Base-by-base conservation (phyloP, 1,140 invertebrate species). In the Metopolophium dirhodum region DNA sequence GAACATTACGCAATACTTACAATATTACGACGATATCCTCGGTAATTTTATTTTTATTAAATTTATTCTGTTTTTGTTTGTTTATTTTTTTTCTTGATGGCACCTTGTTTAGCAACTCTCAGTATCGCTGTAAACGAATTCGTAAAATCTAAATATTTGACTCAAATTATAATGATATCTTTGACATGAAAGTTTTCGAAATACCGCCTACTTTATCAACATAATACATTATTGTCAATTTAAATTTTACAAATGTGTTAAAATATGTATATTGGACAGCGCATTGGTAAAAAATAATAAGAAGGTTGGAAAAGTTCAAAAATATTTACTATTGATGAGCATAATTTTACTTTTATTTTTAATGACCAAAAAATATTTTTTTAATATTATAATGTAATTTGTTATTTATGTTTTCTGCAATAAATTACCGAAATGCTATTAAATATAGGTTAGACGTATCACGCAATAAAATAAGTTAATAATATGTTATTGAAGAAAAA, bases 391-490 rank as follows among this genome's bases (percentile, higher is more conserved):
- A 89, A 57, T 49, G 88, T 8, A 89, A 57, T 57, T 89, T 57
- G 7, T 57, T 57, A 57, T 89, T 89, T 54, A 37, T 41, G 51
- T 89, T 89, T 41, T 1, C 22, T 26, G 35, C 35, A 26, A 89
- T 57, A 57, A 89, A 89, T 57, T 57, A 89, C 35, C 54, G 35
- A 14, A 54, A 57, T 37, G 8, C 23, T 37, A 37, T 89, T 57
- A 37, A 89, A 37, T 57, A 6, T 89, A 57, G 23, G 3, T 35
- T 88, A 41, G 1, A 89, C 6, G 35, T 89, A 89, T 30, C 23
- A 89, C 49, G 51, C 35, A 57, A 89, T 89, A 89, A 57, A 89
- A 89, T 57, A 89, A 41, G 22, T 57, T 57, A 57, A 41, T 89
- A 41, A 57, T 89, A 77, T n/a, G 30, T 77, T n/a, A n/a, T 77